Percentiles rank a stretch among this genome's conserved stretches.
phyloP scores from a whole-genome alignment of 2,888 invertebrate genomes.

The Desoria tigrina region DNA sequence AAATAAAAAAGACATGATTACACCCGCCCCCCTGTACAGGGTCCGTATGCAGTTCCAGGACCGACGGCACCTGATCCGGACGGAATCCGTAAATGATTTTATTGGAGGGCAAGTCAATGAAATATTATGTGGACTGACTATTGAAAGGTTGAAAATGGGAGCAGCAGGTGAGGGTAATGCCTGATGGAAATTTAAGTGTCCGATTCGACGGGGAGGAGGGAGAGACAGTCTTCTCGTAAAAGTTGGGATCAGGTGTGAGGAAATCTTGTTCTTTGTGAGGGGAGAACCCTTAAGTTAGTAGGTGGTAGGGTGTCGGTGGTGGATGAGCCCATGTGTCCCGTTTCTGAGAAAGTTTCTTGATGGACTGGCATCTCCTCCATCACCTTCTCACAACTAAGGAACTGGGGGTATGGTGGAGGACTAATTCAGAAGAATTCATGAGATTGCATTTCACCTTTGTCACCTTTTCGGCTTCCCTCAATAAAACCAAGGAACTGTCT shows the following conservation, averaged over 20 bases:
- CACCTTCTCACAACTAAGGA: too few species aligned
- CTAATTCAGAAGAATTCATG: constrained; percentile 18
- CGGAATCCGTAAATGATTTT: too few species aligned
- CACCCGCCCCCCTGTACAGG: too few species aligned
- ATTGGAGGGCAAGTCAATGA: too few species aligned
- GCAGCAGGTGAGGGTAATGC: too few species aligned
- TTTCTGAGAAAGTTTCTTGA: constrained; percentile 18
- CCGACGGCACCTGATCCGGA: too few species aligned
- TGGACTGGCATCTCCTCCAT: constrained; percentile 13
- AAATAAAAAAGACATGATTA: too few species aligned
- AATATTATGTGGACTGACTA: too few species aligned
- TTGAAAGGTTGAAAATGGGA: too few species aligned
- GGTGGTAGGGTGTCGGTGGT: background rate
- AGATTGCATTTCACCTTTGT: constrained; percentile 15
- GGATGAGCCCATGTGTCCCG: constrained; percentile 24
- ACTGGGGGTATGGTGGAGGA: constrained; percentile 6
- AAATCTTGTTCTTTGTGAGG: background rate
- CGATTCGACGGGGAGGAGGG: background rate
- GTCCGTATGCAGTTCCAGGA: too few species aligned
- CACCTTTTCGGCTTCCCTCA: constrained; percentile 1
- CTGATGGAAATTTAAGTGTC: constrained; percentile 8
- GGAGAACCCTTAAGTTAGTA: background rate
- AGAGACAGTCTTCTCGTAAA: constrained; percentile 3
- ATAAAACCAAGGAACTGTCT: constrained; percentile 1
- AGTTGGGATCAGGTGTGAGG: background rate